A percentile compares a stretch with the other conserved stretches of the same genome.
phyloP scores from a whole-genome alignment of 2,113 vertebrate species.

The Sardina pilchardus region DNA sequence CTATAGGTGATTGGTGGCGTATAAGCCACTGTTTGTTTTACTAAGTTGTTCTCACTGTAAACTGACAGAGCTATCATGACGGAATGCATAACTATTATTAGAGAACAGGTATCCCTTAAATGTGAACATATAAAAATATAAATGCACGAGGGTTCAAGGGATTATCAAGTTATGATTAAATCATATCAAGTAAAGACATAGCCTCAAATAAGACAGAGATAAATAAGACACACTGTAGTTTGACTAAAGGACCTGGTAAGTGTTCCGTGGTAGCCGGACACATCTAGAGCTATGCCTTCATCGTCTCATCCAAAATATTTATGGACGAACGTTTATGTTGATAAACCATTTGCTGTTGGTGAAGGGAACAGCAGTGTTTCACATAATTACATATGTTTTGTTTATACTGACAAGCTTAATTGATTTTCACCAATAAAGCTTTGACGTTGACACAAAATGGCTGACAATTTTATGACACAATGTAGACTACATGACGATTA shows the following conservation, averaged over 20 bases:
- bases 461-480: conserved; percentile 8
- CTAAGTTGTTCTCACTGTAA: conserved; percentile 47
- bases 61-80: conserved; percentile 25
- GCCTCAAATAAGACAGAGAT: background rate
- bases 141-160: background rate
- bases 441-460: background rate
- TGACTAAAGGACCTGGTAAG: background rate
- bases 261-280: background rate
- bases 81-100: conserved; percentile 35
- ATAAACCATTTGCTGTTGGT: background rate
- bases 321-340: background rate
- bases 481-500: conserved; percentile 9
- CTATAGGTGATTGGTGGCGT: background rate
- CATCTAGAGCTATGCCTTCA: background rate
- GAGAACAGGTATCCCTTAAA: conserved; percentile 34
- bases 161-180: background rate
- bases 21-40: background rate
- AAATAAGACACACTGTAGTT: conserved; percentile 6
- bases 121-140: conserved; percentile 31
- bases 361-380: background rate
- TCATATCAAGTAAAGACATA: conserved; percentile 6
- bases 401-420: conserved; percentile 1
- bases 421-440: conserved; percentile 12
- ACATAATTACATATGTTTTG: background rate
- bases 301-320: background rate